These are phyloP conservation scores for Laothoe populi DNA, from an alignment of 2,888 invertebrate genomes.

Conservation along the genomic window DNA sequence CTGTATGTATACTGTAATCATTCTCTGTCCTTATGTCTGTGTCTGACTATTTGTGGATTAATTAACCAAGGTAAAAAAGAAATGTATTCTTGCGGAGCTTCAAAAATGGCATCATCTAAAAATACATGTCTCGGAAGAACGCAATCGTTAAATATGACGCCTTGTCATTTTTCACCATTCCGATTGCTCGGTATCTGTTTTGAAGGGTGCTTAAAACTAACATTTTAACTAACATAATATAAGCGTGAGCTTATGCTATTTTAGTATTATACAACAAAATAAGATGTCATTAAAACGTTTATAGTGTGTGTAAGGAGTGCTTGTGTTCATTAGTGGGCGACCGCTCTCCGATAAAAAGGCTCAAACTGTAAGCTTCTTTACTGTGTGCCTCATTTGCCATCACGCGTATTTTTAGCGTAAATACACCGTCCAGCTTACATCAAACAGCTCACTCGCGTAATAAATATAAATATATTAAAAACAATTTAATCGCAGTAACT, in stretches of 20 bases:
- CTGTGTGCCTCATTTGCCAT: constrained; percentile 45
- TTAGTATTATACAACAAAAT: constrained; percentile 12
- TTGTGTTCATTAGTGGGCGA: constrained; percentile 57
- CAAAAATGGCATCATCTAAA: too few species aligned
- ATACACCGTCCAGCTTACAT: not conserved
- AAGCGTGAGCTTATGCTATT: too few species aligned
- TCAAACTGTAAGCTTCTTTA: constrained; percentile 52
- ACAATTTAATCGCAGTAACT: not conserved
- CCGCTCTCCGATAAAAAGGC: constrained; percentile 48
- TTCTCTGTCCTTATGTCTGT: too few species aligned
- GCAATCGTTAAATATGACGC: too few species aligned
- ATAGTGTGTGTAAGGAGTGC: constrained; percentile 46
- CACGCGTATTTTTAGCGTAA: constrained; percentile 15
- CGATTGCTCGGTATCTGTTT: too few species aligned
- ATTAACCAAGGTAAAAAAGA: too few species aligned
- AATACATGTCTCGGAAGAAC: too few species aligned
- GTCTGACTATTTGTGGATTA: too few species aligned
- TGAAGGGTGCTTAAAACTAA: too few species aligned
- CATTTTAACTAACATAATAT: too few species aligned
- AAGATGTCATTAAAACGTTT: constrained; percentile 58
- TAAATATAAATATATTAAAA: not conserved
- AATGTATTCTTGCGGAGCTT: too few species aligned
- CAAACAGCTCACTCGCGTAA: not conserved
- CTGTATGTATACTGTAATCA: not conserved
- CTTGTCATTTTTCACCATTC: too few species aligned